Evolutionary conservation across 2,888 invertebrate genomes (phyloP).

Genomic region (Parascotia fuliginaria): DNA sequence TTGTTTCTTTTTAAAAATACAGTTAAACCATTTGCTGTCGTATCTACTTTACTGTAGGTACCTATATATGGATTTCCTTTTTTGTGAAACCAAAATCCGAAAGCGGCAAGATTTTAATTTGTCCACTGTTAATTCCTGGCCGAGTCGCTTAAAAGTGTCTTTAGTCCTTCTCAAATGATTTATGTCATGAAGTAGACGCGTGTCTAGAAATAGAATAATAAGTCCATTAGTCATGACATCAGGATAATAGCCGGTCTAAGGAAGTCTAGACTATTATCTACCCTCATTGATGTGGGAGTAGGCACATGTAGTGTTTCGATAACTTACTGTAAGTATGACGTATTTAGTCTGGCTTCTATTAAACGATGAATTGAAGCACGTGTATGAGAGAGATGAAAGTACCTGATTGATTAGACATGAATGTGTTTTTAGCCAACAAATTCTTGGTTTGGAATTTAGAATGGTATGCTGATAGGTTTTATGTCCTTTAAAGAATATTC

Average conservation of each 20-base stretch:
- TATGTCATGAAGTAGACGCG: background rate
- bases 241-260: conserved; percentile 12
- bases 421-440: background rate
- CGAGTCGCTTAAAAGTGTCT: no score
- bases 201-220: conserved; percentile 24
- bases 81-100: no score
- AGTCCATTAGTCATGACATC: conserved; percentile 4
- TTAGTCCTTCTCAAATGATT: background rate
- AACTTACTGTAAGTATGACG: background rate
- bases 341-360: background rate
- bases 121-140: no score
- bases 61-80: no score
- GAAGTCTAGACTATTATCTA: conserved; percentile 12
- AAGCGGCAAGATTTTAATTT: no score
- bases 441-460: background rate
- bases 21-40: no score
- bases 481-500: no score
- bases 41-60: no score
- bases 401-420: background rate
- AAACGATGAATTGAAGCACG: background rate
- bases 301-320: background rate
- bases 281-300: conserved; percentile 1
- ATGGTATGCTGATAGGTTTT: background rate
- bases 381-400: background rate
- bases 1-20: no score